phyloP scores from a whole-genome alignment of 2,888 invertebrate species.

The Metalampra italica region DNA sequence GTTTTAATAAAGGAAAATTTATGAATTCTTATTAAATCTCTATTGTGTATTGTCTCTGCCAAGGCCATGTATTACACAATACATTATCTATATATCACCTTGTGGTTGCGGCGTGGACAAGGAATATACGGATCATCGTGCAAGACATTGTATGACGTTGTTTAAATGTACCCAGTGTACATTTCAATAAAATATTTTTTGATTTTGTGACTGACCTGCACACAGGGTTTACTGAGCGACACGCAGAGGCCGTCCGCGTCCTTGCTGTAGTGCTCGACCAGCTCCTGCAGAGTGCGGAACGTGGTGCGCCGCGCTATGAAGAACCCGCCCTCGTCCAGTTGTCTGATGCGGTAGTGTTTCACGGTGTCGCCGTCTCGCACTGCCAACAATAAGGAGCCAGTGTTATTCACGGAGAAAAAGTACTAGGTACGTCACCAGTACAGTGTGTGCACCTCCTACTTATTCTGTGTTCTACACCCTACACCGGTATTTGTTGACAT shows the following conservation, averaged over 20 bases:
- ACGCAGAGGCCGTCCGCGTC: conserved; percentile 99
- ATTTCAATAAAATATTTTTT: too few species aligned
- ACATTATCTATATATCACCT: neutral
- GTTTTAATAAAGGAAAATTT: too few species aligned
- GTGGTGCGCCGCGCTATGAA: conserved; percentile 99
- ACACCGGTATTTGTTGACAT: too few species aligned
- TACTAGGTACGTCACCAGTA: too few species aligned
- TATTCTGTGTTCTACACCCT: too few species aligned
- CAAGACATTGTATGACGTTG: too few species aligned
- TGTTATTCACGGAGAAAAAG: too few species aligned
- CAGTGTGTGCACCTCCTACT: too few species aligned
- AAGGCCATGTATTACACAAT: neutral
- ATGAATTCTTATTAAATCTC: neutral
- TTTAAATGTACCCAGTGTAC: too few species aligned
- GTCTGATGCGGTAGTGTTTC: conserved; percentile 99
- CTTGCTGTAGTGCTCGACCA: conserved; percentile 98
- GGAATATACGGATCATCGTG: too few species aligned
- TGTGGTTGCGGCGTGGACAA: too few species aligned
- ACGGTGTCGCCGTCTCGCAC: conserved; percentile 99
- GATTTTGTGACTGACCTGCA: conserved; percentile 81
- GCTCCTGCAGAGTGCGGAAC: conserved; percentile 97
- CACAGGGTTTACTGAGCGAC: conserved; percentile 95
- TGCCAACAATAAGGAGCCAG: conserved; percentile 58
- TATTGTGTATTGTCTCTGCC: neutral
- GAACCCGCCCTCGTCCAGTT: conserved; percentile 99